phyloP scores from a whole-genome alignment of 1,140 invertebrate species.

The Copidosoma floridanum region DNA sequence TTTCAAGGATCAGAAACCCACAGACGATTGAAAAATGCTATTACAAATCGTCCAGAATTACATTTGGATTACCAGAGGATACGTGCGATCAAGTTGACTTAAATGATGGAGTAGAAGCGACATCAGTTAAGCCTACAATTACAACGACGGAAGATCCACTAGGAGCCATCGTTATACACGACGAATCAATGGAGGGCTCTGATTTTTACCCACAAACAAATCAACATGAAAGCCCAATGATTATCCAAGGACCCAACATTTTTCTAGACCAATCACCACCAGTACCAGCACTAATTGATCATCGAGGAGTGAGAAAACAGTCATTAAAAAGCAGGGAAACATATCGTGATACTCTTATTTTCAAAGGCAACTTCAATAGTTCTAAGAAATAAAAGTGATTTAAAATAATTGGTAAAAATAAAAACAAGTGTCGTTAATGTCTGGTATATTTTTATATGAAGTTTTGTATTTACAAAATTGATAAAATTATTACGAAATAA shows the following conservation, averaged over 20 bases:
- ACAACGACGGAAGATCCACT: not conserved
- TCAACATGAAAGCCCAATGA: not conserved
- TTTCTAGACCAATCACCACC: not conserved
- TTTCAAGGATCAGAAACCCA: constrained; percentile 1
- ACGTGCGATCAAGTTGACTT: too few species aligned
- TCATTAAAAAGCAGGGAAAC: too few species aligned
- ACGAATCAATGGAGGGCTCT: not conserved
- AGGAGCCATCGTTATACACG: constrained; percentile 3
- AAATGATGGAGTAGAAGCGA: too few species aligned
- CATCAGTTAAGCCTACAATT: not conserved
- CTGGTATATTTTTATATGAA: constrained; percentile 15
- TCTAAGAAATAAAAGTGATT: not conserved
- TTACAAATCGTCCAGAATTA: not conserved
- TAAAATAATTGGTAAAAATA: not conserved
- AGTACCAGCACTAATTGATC: too few species aligned
- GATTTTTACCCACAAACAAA: not conserved
- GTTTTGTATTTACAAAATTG: constrained; percentile 10
- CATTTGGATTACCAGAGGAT: not conserved
- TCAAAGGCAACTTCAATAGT: not conserved
- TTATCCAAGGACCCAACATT: not conserved
- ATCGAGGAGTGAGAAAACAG: too few species aligned
- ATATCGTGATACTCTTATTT: not conserved
- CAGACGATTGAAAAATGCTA: not conserved
- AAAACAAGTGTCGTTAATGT: not conserved
- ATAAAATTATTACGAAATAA: constrained; percentile 13